A percentile compares a stretch with the other conserved stretches of the same genome.
Conservation (phyloP, 2,888 invertebrate species). For the Diloba caeruleocephala region DNA sequence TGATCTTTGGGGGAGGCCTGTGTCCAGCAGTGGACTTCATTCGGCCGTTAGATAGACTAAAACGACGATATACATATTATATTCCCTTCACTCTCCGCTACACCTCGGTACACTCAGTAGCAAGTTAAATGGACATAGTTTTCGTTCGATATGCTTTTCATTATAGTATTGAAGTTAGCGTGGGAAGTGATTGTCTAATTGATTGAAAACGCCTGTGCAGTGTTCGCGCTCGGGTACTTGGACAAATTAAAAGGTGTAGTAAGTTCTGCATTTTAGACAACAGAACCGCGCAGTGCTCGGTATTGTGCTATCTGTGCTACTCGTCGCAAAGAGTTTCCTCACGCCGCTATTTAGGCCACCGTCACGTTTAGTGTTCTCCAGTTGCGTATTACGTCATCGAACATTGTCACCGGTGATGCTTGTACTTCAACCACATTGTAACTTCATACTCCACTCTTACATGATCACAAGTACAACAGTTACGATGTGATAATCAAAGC, state of each 20-base stretch:
- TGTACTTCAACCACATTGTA: not conserved
- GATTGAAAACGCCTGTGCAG: conserved; percentile 9
- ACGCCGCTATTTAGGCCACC: not conserved
- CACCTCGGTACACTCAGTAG: conserved; percentile 33
- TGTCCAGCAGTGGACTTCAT: too few species aligned
- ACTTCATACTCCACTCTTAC: not conserved
- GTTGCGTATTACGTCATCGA: conserved; percentile 2
- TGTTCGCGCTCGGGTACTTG: not conserved
- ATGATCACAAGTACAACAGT: too few species aligned
- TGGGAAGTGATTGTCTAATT: conserved; percentile 38
- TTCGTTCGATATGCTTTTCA: conserved; percentile 49
- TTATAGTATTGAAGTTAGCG: conserved; percentile 31
- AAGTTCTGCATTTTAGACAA: too few species aligned
- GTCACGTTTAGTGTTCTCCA: not conserved
- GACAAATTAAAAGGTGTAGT: too few species aligned
- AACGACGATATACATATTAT: conserved; percentile 50
- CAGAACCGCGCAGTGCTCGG: too few species aligned
- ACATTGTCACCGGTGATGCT: conserved; percentile 8
- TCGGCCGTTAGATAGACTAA: conserved; percentile 7
- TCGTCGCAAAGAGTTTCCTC: not conserved
- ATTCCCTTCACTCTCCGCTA: conserved; percentile 31
- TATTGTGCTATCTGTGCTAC: too few species aligned
- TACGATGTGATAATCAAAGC: too few species aligned
- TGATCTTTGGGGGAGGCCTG: too few species aligned
- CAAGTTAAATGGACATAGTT: conserved; percentile 59